Conservation (phyloP, 2,888 invertebrate species). For the Acronicta leporina region DNA sequence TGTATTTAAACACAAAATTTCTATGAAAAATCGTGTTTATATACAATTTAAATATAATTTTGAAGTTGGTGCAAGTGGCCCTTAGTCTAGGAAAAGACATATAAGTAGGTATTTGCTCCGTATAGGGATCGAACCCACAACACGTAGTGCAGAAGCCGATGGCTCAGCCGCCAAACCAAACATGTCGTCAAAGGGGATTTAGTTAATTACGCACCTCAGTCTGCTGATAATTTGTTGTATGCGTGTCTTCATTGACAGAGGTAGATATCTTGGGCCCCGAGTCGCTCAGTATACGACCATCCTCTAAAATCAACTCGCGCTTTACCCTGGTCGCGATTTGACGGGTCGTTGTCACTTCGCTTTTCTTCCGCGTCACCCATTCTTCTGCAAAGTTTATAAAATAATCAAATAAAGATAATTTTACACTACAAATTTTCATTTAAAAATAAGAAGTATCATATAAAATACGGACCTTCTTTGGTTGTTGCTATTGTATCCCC, state of each 20-base stretch:
- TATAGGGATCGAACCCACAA: too few relatives aligned
- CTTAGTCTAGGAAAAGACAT: too few relatives aligned
- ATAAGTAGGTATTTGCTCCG: too few relatives aligned
- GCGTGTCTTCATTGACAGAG: slow-evolving; percentile 96
- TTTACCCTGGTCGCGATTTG: slow-evolving; percentile 97
- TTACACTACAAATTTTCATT: not conserved
- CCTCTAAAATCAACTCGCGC: slow-evolving; percentile 96
- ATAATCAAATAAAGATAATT: not conserved
- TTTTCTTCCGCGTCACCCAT: slow-evolving; percentile 97
- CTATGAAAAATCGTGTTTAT: too few relatives aligned
- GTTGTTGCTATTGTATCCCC: slow-evolving; percentile 95
- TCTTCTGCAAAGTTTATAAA: slow-evolving; percentile 91
- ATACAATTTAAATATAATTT: too few relatives aligned
- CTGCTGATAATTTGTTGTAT: slow-evolving; percentile 96
- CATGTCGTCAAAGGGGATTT: too few relatives aligned
- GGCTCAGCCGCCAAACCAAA: too few relatives aligned
- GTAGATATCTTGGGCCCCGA: slow-evolving; percentile 97
- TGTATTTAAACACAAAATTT: too few relatives aligned
- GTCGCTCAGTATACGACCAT: slow-evolving; percentile 96
- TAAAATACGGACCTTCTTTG: slow-evolving; percentile 93
- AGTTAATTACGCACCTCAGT: slow-evolving; percentile 90
- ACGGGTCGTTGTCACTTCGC: slow-evolving; percentile 96
- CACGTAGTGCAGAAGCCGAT: too few relatives aligned
- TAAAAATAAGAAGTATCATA: too few relatives aligned
- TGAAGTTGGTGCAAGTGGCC: too few relatives aligned